Percentiles rank a stretch among this genome's conserved stretches.
Conservation (phyloP, 1,140 invertebrate genomes). For the Thereuonema tuberculata region DNA sequence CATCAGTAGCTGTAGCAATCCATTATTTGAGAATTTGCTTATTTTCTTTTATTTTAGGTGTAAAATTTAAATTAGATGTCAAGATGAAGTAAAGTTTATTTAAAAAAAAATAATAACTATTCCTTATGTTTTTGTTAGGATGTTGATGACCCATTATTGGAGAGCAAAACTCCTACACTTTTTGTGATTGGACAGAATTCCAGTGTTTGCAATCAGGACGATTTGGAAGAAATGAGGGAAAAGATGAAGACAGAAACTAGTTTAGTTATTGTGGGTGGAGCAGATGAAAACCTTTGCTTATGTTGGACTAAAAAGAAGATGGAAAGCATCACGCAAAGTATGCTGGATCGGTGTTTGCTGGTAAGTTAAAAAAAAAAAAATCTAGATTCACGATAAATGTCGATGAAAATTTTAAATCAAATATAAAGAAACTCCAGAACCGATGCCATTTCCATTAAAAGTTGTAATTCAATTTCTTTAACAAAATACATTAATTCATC, state of each 20-base stretch:
- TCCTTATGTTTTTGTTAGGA: too few species aligned
- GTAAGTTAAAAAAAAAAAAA: constrained; percentile 32
- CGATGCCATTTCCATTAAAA: not conserved
- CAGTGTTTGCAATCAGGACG: constrained; percentile 44
- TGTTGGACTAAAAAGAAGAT: constrained; percentile 49
- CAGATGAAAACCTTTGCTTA: constrained; percentile 60
- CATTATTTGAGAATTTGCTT: too few species aligned
- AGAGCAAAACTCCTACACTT: constrained; percentile 54
- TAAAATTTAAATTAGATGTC: too few species aligned
- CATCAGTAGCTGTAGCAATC: too few species aligned
- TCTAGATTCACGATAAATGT: too few species aligned
- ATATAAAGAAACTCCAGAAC: too few species aligned
- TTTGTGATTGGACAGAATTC: constrained; percentile 70
- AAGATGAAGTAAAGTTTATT: too few species aligned
- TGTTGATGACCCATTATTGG: constrained; percentile 59
- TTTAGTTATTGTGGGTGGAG: constrained; percentile 64
- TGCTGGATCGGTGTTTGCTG: constrained; percentile 63
- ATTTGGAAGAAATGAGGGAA: constrained; percentile 59
- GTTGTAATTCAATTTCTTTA: not conserved
- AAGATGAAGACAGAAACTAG: constrained; percentile 59
- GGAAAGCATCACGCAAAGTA: constrained; percentile 62
- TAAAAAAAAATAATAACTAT: too few species aligned
- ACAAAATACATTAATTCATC: too few species aligned
- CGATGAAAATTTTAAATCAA: not conserved
- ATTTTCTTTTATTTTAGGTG: too few species aligned